Base-by-base conservation (phyloP, 1,140 invertebrate species). In the Drosophila watanabei region DNA sequence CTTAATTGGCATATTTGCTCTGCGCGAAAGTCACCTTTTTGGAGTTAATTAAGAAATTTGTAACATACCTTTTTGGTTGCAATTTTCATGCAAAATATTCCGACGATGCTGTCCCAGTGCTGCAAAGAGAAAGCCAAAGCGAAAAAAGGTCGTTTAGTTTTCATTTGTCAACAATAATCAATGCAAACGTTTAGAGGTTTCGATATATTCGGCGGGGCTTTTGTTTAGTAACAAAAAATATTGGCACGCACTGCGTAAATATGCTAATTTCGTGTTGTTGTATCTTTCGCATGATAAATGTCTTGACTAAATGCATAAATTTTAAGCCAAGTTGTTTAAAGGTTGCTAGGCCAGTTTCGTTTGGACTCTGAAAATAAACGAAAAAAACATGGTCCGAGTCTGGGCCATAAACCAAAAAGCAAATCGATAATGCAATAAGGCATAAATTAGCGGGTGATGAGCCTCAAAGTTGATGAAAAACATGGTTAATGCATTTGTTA, bases 1-100 rank as follows among this genome's bases (percentile, higher is more conserved):
- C 77, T 85, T 73, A 85, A 88, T 79, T 88, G 78, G 73, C 85
- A 89, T 79, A 79, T 90, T 85, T 81, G 70, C 65, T 70, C 30
- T 35, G 52, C 43, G 24, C 37, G 43, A 58, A 66, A 66, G 37
- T 69, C 56, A 41, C 39, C 58, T 48, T 35, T 35, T 62, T 54
- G 13, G 14, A 79, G 41, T 77, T 58, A 66, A 62, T 72, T 80
- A 83, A 65, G 56, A 83, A 83, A 79, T 73, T 51, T 37, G 46
- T 65, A 68, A 79, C 75, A 37, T 73, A 89, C 86, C 86, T 89
- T 86, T 90, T 85, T 57, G 60, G 61, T 65, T 82, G 81, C 79
- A 90, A 86, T 86, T 90, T 76, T 86, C 75, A 86, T 85, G 86
- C 85, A 70, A 82, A 85, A 52, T 61, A 39, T 37, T 33, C 54